A percentile compares a stretch with the other conserved stretches of the same genome.
These are phyloP conservation scores for Euborellia annulipes DNA, from an alignment of 1,140 invertebrate genomes.

Conservation along the genomic window DNA sequence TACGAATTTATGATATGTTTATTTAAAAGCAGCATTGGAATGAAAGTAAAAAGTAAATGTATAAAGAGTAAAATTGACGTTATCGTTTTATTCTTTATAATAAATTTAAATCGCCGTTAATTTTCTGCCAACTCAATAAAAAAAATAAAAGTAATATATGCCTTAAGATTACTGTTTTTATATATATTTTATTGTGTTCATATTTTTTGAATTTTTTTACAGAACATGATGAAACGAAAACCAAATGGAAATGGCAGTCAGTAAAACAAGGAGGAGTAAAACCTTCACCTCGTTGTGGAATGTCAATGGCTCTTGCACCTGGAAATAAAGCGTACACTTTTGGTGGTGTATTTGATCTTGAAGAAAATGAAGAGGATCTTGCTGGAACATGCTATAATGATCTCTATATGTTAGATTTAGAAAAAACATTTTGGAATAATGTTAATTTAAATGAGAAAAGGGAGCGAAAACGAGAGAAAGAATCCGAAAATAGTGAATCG, in stretches of 20 bases:
- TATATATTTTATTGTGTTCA: no score
- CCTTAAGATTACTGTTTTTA: no score
- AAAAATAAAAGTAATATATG: no score
- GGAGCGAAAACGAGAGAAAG: slow-evolving; percentile 28
- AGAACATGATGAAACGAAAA: slow-evolving; percentile 42
- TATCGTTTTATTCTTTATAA: no score
- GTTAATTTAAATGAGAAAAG: slow-evolving; percentile 33
- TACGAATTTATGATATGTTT: no score
- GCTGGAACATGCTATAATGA: slow-evolving; percentile 72
- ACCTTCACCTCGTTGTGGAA: slow-evolving; percentile 51
- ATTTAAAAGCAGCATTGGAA: no score
- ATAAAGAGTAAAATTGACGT: no score
- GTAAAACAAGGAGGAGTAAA: slow-evolving; percentile 50
- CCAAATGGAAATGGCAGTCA: slow-evolving; percentile 59
- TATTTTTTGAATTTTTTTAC: slow-evolving; percentile 15
- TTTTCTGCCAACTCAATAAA: no score
- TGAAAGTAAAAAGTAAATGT: no score
- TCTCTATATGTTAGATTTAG: slow-evolving; percentile 57
- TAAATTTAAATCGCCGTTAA: no score
- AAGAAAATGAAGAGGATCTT: slow-evolving; percentile 66
- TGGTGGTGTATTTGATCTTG: slow-evolving; percentile 56
- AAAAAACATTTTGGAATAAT: slow-evolving; percentile 52
- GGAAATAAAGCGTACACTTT: slow-evolving; percentile 50
- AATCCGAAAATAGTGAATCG: slow-evolving; percentile 18
- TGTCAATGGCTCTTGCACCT: slow-evolving; percentile 32